These are phyloP conservation scores for Trichoplusia ni DNA, from an alignment of 1,140 invertebrate species.

Conservation along the genomic window DNA sequence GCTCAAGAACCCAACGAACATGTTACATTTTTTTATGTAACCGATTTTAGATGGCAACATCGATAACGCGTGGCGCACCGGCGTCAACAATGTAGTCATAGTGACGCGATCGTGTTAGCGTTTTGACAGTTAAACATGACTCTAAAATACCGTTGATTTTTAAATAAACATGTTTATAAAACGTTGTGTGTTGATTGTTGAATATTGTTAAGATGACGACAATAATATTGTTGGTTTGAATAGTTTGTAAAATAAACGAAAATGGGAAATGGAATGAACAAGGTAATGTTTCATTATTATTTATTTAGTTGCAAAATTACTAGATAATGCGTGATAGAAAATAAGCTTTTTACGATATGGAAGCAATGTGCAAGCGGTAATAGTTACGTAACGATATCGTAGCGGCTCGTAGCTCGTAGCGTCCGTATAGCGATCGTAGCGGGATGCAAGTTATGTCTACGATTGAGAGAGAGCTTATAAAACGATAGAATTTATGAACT, in stretches of 20 bases:
- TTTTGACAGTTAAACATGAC: conserved; percentile 59
- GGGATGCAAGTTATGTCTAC: conserved; percentile 7
- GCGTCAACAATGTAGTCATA: conserved; percentile 80
- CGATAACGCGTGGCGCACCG: conserved; percentile 63
- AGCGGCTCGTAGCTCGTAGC: conserved; percentile 51
- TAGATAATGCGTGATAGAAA: too few species aligned
- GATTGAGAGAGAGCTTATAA: not conserved
- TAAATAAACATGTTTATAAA: conserved; percentile 39
- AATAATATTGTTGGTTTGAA: conserved; percentile 51
- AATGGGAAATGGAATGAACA: conserved; percentile 91
- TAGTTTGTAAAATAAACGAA: conserved; percentile 48
- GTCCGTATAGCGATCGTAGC: conserved; percentile 40
- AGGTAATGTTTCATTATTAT: conserved; percentile 80
- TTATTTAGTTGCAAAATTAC: not conserved
- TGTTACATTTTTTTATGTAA: conserved; percentile 40
- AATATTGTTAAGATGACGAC: conserved; percentile 46
- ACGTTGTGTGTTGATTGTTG: conserved; percentile 42
- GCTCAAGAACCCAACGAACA: conserved; percentile 16
- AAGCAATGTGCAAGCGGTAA: conserved; percentile 27
- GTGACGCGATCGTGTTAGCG: conserved; percentile 72
- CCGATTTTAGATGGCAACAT: conserved; percentile 44
- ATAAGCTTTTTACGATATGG: not conserved
- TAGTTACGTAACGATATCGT: conserved; percentile 68
- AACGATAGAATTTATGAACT: not conserved
- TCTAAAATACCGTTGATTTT: conserved; percentile 39